These are phyloP conservation scores for Diacarnus erythraeanus DNA, from an alignment of 37 sponge, comb jelly and placozoan genomes.

Conservation along the genomic window DNA sequence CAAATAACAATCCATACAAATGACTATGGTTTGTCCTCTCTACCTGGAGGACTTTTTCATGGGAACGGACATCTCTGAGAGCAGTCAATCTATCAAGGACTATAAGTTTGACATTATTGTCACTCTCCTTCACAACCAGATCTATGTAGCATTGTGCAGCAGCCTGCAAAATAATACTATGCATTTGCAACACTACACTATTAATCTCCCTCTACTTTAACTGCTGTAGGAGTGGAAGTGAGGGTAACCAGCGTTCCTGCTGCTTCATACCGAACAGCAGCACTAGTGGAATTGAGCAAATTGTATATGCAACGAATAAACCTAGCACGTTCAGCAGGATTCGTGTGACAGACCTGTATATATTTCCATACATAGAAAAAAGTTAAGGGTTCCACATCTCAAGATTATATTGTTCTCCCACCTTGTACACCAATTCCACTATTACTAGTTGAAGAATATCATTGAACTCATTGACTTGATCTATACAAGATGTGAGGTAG, in stretches of 20 bases:
- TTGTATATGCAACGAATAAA: slow-evolving; percentile 98
- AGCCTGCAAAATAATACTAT: slow-evolving; percentile 63
- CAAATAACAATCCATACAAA: slow-evolving; percentile 5
- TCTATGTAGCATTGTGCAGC: slow-evolving; percentile 98
- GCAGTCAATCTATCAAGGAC: slow-evolving; percentile 89
- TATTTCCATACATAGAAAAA: no score
- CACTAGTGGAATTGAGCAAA: slow-evolving; percentile 85
- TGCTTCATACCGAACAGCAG: slow-evolving; percentile 97
- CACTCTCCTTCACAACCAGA: slow-evolving; percentile 97
- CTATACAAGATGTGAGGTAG: slow-evolving; percentile 94
- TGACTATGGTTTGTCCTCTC: neutral
- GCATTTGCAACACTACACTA: no score
- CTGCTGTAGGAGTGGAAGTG: slow-evolving; percentile 93
- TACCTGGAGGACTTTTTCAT: slow-evolving; percentile 88
- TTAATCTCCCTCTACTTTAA: slow-evolving; percentile 78
- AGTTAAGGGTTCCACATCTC: no score
- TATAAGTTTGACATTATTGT: slow-evolving; percentile 98
- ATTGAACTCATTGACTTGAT: slow-evolving; percentile 92
- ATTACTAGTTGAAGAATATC: slow-evolving; percentile 99
- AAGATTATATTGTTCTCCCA: no score
- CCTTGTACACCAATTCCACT: slow-evolving; percentile 99
- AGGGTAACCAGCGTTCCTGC: slow-evolving; percentile 97
- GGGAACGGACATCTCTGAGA: slow-evolving; percentile 70
- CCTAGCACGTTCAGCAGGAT: slow-evolving; percentile 87
- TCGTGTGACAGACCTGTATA: slow-evolving; percentile 90